Percentiles rank a stretch among this genome's conserved stretches.
Evolutionary conservation across 2,797 vertebrate genomes (phyloP).

Genomic region (Periparus ater): DNA sequence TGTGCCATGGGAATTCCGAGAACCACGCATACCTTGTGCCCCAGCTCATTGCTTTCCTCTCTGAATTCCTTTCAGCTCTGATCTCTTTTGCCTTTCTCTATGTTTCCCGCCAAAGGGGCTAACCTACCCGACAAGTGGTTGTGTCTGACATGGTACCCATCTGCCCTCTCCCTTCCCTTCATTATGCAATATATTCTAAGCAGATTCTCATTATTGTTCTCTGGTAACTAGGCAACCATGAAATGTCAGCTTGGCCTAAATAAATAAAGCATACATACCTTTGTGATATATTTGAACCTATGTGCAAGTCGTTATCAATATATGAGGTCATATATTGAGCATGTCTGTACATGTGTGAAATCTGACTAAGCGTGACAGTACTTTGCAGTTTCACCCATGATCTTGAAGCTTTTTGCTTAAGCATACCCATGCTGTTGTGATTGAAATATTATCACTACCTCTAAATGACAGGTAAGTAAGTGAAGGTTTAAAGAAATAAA

Average conservation of each 20-base stretch:
- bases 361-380: neutral
- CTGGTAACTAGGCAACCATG: slow-evolving; percentile 65
- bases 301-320: neutral
- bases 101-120: slow-evolving; percentile 7
- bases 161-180: slow-evolving; percentile 6
- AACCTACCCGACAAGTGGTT: neutral
- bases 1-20: neutral
- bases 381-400: neutral
- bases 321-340: neutral
- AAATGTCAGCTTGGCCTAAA: slow-evolving; percentile 57
- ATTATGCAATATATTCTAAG: slow-evolving; percentile 36
- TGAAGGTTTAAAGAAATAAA: slow-evolving; percentile 23
- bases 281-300: slow-evolving; percentile 29
- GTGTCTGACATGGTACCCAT: slow-evolving; percentile 15
- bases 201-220: slow-evolving; percentile 67
- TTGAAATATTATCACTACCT: neutral
- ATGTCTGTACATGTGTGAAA: neutral
- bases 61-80: neutral
- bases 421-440: neutral
- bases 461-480: slow-evolving; percentile 33
- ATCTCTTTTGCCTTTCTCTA: neutral
- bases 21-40: neutral
- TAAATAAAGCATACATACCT: slow-evolving; percentile 47
- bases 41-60: neutral
- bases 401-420: slow-evolving; percentile 26